Conservation (phyloP, 1,140 invertebrate species). For the Camponotus pennsylvanicus region DNA sequence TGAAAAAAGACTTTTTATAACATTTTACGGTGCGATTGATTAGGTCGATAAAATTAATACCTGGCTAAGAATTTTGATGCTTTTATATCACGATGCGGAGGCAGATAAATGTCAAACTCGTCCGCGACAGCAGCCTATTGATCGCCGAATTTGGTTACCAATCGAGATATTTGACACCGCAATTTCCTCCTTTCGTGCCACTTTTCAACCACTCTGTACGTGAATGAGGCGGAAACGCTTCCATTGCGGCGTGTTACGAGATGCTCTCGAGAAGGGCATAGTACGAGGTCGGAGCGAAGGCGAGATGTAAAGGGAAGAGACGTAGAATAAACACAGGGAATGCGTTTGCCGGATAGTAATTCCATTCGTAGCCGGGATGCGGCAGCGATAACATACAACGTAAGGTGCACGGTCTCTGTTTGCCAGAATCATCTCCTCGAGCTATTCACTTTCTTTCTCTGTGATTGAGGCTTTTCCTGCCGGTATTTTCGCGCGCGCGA, state of each 20-base stretch:
- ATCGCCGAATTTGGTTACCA: background rate
- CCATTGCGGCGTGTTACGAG: background rate
- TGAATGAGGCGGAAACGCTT: background rate
- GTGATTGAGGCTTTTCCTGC: slow-evolving; percentile 2
- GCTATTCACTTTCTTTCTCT: slow-evolving; percentile 25
- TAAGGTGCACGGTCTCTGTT: slow-evolving; percentile 69
- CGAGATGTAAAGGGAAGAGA: slow-evolving; percentile 46
- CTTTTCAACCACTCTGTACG: background rate
- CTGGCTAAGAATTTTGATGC: background rate
- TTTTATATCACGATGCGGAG: background rate
- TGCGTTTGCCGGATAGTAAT: slow-evolving; percentile 71
- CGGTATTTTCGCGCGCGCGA: background rate
- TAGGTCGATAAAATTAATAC: slow-evolving; percentile 8
- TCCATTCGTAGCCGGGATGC: slow-evolving; percentile 64
- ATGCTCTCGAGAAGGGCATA: background rate
- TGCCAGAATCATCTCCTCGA: slow-evolving; percentile 66
- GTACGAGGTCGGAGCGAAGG: background rate
- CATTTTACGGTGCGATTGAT: background rate
- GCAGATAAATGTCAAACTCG: background rate
- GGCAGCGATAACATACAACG: slow-evolving; percentile 65
- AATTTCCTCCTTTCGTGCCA: too few species aligned
- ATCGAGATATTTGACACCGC: background rate
- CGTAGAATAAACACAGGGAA: slow-evolving; percentile 68
- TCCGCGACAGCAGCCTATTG: background rate
- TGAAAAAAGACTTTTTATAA: background rate